phyloP scores from a whole-genome alignment of 2,113 vertebrate genomes.

The Nyctereutes procyonoides region DNA sequence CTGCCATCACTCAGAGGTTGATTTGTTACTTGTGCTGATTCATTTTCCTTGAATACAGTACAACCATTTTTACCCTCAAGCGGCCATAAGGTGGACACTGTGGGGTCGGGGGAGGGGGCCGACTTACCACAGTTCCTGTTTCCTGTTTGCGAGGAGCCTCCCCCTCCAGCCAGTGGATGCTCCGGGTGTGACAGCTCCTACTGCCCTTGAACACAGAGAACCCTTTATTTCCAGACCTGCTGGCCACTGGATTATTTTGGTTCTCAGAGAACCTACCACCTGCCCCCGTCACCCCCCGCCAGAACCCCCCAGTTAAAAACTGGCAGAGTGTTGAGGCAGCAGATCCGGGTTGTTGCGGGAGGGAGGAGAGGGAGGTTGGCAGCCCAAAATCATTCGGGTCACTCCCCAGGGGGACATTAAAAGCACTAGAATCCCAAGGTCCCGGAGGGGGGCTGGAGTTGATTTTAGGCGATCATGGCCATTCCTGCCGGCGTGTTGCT shows the following conservation, averaged over 20 bases:
- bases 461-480: background rate
- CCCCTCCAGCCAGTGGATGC: background rate
- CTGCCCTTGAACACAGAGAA: background rate
- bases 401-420: background rate
- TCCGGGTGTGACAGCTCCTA: background rate
- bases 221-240: conserved; percentile 14
- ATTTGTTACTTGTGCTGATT: background rate
- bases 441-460: background rate
- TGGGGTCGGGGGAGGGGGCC: accelerated
- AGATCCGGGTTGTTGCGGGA: background rate
- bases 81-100: background rate
- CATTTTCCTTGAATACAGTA: background rate
- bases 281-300: background rate
- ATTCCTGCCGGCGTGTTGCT: background rate
- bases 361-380: background rate
- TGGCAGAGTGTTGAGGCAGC: background rate
- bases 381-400: background rate
- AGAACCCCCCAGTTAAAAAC: background rate
- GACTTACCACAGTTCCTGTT: background rate
- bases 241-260: background rate
- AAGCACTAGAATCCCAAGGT: background rate
- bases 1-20: background rate
- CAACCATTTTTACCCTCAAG: background rate
- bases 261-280: background rate
- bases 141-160: background rate